These are phyloP conservation scores for Chaetops frenatus DNA, from an alignment of 2,113 vertebrate genomes.

Conservation along the genomic window DNA sequence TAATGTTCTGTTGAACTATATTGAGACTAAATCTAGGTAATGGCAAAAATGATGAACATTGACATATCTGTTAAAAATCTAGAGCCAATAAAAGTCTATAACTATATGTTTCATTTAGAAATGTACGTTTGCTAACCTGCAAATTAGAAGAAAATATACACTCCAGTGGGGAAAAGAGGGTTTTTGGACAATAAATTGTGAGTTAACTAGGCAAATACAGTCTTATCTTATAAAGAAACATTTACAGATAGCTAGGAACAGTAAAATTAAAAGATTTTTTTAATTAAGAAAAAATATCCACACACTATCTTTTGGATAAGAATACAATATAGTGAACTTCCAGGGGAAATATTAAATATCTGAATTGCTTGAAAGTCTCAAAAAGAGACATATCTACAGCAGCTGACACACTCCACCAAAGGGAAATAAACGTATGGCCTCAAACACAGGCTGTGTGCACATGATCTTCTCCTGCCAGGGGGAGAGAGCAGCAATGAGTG, in stretches of 20 bases:
- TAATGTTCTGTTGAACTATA: neutral
- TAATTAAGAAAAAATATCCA: neutral
- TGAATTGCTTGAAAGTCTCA: neutral
- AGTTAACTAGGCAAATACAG: neutral
- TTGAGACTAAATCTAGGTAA: neutral
- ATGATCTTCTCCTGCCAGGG: neutral
- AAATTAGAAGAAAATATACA: neutral
- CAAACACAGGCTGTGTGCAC: neutral
- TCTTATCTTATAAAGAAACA: neutral
- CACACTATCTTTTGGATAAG: neutral
- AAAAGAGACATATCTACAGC: neutral
- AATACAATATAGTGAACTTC: neutral
- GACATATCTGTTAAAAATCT: neutral
- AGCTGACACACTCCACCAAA: neutral
- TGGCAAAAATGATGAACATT: neutral
- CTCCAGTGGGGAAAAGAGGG: neutral
- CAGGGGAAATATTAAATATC: neutral
- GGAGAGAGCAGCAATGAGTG: neutral
- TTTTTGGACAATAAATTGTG: neutral
- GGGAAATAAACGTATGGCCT: neutral
- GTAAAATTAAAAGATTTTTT: neutral
- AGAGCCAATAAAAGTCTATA: neutral
- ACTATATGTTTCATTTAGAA: neutral
- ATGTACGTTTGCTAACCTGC: neutral
- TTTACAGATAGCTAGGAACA: neutral